Percentiles rank a stretch among this genome's conserved stretches.
These are phyloP conservation scores for Brachionus paranguensis DNA, from an alignment of 1,140 invertebrate genomes.

Conservation along the genomic window DNA sequence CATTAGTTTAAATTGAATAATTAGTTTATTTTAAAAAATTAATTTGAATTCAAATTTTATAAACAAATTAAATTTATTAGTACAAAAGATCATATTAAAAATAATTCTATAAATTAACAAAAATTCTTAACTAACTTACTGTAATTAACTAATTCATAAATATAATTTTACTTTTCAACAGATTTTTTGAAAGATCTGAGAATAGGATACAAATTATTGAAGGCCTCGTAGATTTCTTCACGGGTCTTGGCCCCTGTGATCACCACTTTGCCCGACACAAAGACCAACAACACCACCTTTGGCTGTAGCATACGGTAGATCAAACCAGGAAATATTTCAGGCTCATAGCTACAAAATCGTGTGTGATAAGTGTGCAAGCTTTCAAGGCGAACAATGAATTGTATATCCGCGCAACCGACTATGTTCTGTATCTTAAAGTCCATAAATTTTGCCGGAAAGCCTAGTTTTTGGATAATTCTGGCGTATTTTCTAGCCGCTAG, in stretches of 20 bases:
- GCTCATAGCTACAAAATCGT: conserved; percentile 59
- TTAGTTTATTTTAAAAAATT: not conserved
- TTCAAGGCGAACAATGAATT: conserved; percentile 95
- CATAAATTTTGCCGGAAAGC: conserved; percentile 95
- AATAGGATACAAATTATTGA: conserved; percentile 99
- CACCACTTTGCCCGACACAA: conserved; percentile 96
- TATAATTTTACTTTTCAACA: conserved; percentile 16
- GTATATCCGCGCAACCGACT: conserved; percentile 98
- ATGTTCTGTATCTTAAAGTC: conserved; percentile 99
- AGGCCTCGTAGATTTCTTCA: conserved; percentile 97
- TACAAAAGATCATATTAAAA: not conserved
- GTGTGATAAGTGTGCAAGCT: conserved; percentile 70
- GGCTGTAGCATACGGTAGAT: conserved; percentile 99
- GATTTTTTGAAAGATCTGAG: conserved; percentile 75
- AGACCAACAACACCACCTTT: conserved; percentile 92
- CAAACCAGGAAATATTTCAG: conserved; percentile 85
- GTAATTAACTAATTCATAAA: not conserved
- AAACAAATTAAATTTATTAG: not conserved
- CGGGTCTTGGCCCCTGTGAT: conserved; percentile 94
- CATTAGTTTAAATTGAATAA: not conserved
- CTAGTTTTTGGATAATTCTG: conserved; percentile 97
- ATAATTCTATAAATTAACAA: not conserved
- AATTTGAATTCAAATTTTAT: not conserved
- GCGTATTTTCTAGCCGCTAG: conserved; percentile 97
- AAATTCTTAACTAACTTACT: not conserved